Conservation (phyloP, 2,888 invertebrate genomes). For the Lycia hirtaria region DNA sequence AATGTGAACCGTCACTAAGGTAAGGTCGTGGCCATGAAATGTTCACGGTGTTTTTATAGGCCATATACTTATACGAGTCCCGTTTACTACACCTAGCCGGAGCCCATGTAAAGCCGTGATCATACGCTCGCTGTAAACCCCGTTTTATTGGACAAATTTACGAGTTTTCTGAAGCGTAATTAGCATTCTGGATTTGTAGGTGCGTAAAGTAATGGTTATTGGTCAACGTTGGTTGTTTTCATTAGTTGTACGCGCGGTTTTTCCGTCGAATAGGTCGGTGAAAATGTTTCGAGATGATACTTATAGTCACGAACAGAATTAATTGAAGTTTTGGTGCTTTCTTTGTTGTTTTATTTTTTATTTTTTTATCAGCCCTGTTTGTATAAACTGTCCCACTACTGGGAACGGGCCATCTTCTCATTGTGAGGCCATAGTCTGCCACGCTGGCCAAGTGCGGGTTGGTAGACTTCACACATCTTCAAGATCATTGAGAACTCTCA, state of each 20-base stretch:
- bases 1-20: neutral
- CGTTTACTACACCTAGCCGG: constrained; percentile 34
- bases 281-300: too few species aligned
- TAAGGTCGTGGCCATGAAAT: constrained; percentile 31
- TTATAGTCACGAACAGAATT: too few species aligned
- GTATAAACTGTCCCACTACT: too few species aligned
- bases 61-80: constrained; percentile 38
- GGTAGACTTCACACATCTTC: too few species aligned
- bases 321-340: too few species aligned
- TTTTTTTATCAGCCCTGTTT: too few species aligned
- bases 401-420: too few species aligned
- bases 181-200: constrained; percentile 19
- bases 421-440: too few species aligned
- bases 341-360: too few species aligned
- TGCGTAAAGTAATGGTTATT: constrained; percentile 3
- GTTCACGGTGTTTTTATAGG: constrained; percentile 39
- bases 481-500: too few species aligned
- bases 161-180: constrained; percentile 22
- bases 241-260: neutral
- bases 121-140: constrained; percentile 25
- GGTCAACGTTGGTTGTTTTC: constrained; percentile 10
- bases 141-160: constrained; percentile 31
- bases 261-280: too few species aligned
- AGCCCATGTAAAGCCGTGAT: constrained; percentile 30
- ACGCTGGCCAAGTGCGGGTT: too few species aligned